Evolutionary conservation across 1,140 invertebrate species (phyloP), one percentile per base, ranked within the genome.

Genomic region (Neotoxoptera formosana): DNA sequence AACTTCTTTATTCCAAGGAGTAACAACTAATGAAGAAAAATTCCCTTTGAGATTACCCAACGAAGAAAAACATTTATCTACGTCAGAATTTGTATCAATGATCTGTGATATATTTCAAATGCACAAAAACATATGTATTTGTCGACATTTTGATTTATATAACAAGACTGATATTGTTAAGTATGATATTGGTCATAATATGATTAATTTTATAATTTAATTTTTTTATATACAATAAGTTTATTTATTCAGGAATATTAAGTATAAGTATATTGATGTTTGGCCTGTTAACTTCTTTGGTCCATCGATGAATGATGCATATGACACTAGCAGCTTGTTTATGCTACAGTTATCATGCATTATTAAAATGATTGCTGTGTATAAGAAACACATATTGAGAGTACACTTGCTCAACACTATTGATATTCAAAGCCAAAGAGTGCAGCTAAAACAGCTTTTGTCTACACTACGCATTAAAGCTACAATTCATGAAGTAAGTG

Each of bases 301-400:
- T 94, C 98, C 98, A 14, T 96, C 96, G 2, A 96, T 97, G 94
- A 96, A 97, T 93, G 97, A 98, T 95, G 96, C 97, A 8, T 98
- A 98, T 95, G 98, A 98, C 93, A 97, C 97, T 94, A 98, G 97
- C 81, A 98, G 97, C 94, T 96, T 99, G 90, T 99, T 99, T 95
- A 97, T 99, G 96, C 97, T 99, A 94, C 99, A 99, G 95, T 95
- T 99, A 88, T 98, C 99, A 3, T 99, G 99, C 94, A 99, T 99
- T 93, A 96, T 99, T 34, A 98, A 99, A 94, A 99, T 99, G 97
- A 97, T 98, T 93, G 91, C 91, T 45, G 91, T 93, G 0, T 93
- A 93, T 56, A 93, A 93, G 45, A 94, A 93, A 84, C 91, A 93
- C 14, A 93, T 23, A 20, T 45, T 93, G 14, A 81, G 91, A 30